These are phyloP conservation scores for Hybognathus amarus DNA, from an alignment of 2,797 vertebrate species.

Conservation along the genomic window DNA sequence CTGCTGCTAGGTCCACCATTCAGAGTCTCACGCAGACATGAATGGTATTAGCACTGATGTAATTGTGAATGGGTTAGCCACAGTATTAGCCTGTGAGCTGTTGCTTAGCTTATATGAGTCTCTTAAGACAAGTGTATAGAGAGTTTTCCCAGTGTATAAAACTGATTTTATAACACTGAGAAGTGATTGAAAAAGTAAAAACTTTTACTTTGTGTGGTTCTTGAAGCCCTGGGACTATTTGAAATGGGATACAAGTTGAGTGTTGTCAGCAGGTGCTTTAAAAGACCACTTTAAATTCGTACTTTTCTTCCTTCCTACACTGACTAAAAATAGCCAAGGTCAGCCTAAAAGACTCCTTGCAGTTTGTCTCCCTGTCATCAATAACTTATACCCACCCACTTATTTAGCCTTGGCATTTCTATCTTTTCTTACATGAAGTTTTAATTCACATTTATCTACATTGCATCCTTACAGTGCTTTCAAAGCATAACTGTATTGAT, in stretches of 20 bases:
- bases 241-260: slow-evolving; percentile 55
- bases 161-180: not conserved
- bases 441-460: not conserved
- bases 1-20: slow-evolving; percentile 60
- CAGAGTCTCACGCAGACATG: slow-evolving; percentile 26
- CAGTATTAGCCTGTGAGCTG: slow-evolving; percentile 17
- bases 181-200: not conserved
- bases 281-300: slow-evolving; percentile 72
- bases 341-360: slow-evolving; percentile 59
- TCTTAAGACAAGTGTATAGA: slow-evolving; percentile 52
- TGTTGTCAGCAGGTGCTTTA: slow-evolving; percentile 75
- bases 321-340: slow-evolving; percentile 72
- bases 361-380: slow-evolving; percentile 24
- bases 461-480: not conserved
- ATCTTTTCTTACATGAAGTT: not conserved
- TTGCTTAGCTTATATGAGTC: slow-evolving; percentile 5
- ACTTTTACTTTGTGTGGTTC: not conserved
- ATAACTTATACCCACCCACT: not conserved
- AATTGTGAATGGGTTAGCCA: slow-evolving; percentile 50
- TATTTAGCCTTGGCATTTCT: not conserved
- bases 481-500: not conserved
- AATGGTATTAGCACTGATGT: slow-evolving; percentile 54
- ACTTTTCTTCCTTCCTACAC: slow-evolving; percentile 59
- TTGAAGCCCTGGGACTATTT: not conserved
- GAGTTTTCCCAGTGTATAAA: slow-evolving; percentile 8